Evolutionary conservation across 2,888 invertebrate species (phyloP).

Genomic region (Heliconius cydno): DNA sequence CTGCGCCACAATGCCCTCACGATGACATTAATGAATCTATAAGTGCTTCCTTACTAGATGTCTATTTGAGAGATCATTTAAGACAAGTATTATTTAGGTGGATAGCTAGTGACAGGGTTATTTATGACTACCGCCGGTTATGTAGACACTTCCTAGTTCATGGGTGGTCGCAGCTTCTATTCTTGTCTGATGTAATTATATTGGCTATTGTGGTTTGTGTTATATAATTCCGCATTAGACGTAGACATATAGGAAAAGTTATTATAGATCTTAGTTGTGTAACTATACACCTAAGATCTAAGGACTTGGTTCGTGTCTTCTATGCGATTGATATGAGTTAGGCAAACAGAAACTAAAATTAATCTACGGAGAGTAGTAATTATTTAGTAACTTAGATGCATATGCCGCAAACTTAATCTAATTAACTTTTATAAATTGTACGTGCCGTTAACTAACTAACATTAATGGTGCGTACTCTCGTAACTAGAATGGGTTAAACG

Average conservation of each 20-base stretch:
- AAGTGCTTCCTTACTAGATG: slow-evolving; percentile 5
- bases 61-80: not conserved
- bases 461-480: no score
- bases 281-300: no score
- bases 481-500: not conserved
- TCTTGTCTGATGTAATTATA: slow-evolving; percentile 1
- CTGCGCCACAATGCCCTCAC: not conserved
- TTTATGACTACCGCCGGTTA: slow-evolving; percentile 8
- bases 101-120: slow-evolving; percentile 4
- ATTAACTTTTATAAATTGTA: no score
- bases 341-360: not conserved
- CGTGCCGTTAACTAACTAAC: no score
- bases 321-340: no score
- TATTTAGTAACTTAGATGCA: not conserved
- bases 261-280: no score
- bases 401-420: not conserved
- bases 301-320: no score
- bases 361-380: fast-evolving
- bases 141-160: slow-evolving; percentile 6
- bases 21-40: not conserved
- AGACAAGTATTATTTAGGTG: slow-evolving; percentile 9
- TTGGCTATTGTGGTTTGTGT: not conserved
- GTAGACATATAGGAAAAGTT: no score
- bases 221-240: not conserved
- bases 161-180: slow-evolving; percentile 1